A percentile compares a stretch with the other conserved stretches of the same genome.
Evolutionary conservation across 2,888 invertebrate species (phyloP).

Genomic region (Erebia epiphron): DNA sequence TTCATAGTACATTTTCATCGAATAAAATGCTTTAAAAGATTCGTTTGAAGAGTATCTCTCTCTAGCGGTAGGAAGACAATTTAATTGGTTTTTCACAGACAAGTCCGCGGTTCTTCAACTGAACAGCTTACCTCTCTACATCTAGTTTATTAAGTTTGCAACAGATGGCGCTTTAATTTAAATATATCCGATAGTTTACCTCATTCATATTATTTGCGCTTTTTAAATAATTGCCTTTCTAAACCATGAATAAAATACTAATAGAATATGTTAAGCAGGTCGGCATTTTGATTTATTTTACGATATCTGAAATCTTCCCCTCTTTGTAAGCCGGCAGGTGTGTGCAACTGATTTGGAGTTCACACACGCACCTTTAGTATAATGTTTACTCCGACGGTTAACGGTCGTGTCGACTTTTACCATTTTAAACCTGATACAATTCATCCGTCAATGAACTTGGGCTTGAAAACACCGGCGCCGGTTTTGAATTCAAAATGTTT

Average conservation of each 20-base stretch:
- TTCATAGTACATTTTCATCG: no score
- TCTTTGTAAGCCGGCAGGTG: constrained; percentile 25
- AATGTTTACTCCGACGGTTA: constrained; percentile 46
- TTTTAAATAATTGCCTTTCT: neutral
- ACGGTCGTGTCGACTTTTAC: constrained; percentile 48
- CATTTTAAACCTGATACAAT: constrained; percentile 40
- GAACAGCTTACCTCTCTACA: neutral
- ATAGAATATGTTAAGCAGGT: neutral
- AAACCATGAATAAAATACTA: neutral
- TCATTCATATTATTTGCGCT: neutral
- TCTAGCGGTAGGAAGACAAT: constrained; percentile 5
- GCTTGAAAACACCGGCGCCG: constrained; percentile 46
- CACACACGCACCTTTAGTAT: constrained; percentile 43
- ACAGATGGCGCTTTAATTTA: constrained; percentile 26
- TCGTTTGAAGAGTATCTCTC: neutral
- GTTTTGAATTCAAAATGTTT: constrained; percentile 56
- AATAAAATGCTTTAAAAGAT: no score
- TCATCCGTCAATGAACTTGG: constrained; percentile 52
- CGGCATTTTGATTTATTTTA: neutral
- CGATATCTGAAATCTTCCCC: neutral
- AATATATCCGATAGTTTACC: neutral
- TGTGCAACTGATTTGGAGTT: constrained; percentile 10
- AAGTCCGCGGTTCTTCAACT: neutral
- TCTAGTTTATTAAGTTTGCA: neutral
- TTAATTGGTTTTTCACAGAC: neutral